phyloP scores from a whole-genome alignment of 1,140 invertebrate species.

The Heterodera carotae region DNA sequence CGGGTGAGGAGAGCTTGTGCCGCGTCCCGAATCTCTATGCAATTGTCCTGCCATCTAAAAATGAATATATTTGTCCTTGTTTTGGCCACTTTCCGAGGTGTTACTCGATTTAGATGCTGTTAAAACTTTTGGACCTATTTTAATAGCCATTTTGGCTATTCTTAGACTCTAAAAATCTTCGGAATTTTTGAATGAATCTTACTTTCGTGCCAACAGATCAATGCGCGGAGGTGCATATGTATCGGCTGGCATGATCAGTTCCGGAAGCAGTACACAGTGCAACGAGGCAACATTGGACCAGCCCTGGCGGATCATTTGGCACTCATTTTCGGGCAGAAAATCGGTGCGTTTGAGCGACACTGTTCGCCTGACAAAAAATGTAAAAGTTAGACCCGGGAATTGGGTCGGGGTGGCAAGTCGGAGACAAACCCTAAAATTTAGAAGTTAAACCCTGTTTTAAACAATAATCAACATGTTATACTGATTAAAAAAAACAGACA shows the following conservation, averaged over 20 bases:
- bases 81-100: no score
- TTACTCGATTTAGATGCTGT: no score
- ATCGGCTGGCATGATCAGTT: slow-evolving; percentile 68
- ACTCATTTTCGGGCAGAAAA: slow-evolving; percentile 62
- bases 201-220: slow-evolving; percentile 88
- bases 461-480: no score
- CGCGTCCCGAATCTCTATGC: slow-evolving; percentile 90
- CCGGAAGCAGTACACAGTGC: slow-evolving; percentile 91
- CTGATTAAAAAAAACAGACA: no score
- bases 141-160: no score
- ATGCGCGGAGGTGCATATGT: slow-evolving; percentile 87
- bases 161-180: no score
- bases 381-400: not conserved
- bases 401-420: no score
- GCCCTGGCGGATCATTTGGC: slow-evolving; percentile 88
- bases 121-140: no score
- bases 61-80: not conserved
- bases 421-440: no score
- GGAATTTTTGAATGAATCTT: no score
- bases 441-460: no score
- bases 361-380: slow-evolving; percentile 36
- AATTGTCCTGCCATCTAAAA: slow-evolving; percentile 88
- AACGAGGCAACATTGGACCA: slow-evolving; percentile 93
- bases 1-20: slow-evolving; percentile 91
- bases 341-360: slow-evolving; percentile 52